phyloP scores from a whole-genome alignment of 2,797 vertebrate genomes.

The Trematomus bernacchii region DNA sequence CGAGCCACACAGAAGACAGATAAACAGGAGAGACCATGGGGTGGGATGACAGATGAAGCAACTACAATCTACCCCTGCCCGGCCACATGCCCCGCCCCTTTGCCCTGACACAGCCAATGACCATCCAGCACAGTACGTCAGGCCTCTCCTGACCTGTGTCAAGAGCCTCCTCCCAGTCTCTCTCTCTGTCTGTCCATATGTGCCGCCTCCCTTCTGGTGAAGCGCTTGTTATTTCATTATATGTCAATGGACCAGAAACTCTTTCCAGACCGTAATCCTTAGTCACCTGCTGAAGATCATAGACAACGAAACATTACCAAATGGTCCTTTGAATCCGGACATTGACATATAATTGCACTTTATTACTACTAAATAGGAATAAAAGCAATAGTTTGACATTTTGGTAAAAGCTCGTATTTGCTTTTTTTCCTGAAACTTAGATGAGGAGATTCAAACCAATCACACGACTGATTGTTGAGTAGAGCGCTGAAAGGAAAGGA shows the following conservation, averaged over 20 bases:
- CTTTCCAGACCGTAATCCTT: conserved; percentile 79
- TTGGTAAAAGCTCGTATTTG: conserved; percentile 24
- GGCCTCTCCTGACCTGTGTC: conserved; percentile 83
- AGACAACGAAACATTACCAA: conserved; percentile 69
- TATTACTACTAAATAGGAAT: conserved; percentile 16
- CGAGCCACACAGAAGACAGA: conserved; percentile 41
- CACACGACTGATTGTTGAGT: background rate
- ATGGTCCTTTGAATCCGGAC: conserved; percentile 62
- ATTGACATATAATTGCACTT: conserved; percentile 82
- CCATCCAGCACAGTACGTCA: conserved; percentile 59
- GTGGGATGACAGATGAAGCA: conserved; percentile 75
- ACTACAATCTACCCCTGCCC: conserved; percentile 59
- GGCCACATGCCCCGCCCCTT: conserved; percentile 67
- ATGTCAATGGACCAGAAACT: conserved; percentile 84
- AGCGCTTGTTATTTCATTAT: conserved; percentile 81
- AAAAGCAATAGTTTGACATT: conserved; percentile 30
- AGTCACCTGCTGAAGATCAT: conserved; percentile 80
- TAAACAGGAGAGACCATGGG: conserved; percentile 64
- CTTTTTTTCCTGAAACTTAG: background rate
- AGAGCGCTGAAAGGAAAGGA: background rate
- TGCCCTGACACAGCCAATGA: conserved; percentile 66
- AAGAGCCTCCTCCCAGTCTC: conserved; percentile 82
- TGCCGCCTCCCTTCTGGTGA: conserved; percentile 77
- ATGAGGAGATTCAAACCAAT: conserved; percentile 2
- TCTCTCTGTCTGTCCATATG: conserved; percentile 81